Evolutionary conservation across 2,113 vertebrate species (phyloP).

Genomic region (Corapipo altera): DNA sequence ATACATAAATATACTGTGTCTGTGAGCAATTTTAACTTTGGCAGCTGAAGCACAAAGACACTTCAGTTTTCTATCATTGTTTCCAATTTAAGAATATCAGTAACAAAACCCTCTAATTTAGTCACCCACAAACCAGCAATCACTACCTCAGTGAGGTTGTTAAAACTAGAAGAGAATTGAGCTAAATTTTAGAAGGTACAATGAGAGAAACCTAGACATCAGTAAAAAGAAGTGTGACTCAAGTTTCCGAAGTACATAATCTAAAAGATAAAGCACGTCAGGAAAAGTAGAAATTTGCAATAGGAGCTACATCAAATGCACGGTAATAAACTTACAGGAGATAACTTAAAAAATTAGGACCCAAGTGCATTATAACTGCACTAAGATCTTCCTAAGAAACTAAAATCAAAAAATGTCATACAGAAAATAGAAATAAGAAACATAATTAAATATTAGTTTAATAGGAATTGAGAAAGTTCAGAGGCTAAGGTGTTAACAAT

Average conservation of each 20-base stretch:
- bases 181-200: background rate
- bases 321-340: background rate
- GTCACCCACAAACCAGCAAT: slow-evolving; percentile 33
- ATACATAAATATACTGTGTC: slow-evolving; percentile 9
- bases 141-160: background rate
- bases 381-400: background rate
- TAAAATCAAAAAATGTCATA: background rate
- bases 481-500: background rate
- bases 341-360: background rate
- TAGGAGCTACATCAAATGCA: background rate
- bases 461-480: background rate
- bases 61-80: slow-evolving; percentile 29
- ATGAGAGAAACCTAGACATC: background rate
- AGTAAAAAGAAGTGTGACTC: background rate
- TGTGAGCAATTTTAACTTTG: slow-evolving; percentile 24
- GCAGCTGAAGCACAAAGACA: background rate
- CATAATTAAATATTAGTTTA: background rate
- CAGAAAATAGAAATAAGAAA: background rate
- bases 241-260: background rate
- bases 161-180: background rate
- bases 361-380: background rate
- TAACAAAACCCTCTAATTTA: slow-evolving; percentile 47
- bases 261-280: background rate
- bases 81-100: slow-evolving; percentile 36
- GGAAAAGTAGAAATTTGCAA: background rate